These are phyloP conservation scores for Drosophila paranaensis DNA, from an alignment of 2,888 invertebrate species.

Conservation along the genomic window DNA sequence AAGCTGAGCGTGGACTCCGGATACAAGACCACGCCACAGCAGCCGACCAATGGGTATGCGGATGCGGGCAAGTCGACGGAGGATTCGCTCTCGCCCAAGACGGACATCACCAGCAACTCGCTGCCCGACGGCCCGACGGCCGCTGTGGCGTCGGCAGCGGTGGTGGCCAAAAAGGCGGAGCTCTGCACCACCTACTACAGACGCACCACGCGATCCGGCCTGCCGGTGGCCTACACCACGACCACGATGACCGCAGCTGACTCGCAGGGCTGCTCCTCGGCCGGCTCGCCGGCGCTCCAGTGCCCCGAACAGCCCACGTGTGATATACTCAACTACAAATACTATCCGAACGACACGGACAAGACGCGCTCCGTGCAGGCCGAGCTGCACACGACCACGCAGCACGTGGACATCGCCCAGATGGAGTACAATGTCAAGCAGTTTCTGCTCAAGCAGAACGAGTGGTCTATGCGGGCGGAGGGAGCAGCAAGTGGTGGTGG, in stretches of 20 bases:
- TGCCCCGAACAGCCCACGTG: slow-evolving; percentile 82
- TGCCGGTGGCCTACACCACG: slow-evolving; percentile 79
- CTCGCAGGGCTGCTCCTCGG: slow-evolving; percentile 54
- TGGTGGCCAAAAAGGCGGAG: slow-evolving; percentile 57
- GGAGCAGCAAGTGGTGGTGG: slow-evolving; percentile 34
- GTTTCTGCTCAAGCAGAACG: slow-evolving; percentile 88
- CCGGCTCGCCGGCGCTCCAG: slow-evolving; percentile 65
- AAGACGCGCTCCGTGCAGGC: slow-evolving; percentile 80
- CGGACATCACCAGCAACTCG: slow-evolving; percentile 73
- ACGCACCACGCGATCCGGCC: slow-evolving; percentile 80
- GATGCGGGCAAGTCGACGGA: slow-evolving; percentile 78
- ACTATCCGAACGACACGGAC: slow-evolving; percentile 82
- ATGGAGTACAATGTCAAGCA: slow-evolving; percentile 92
- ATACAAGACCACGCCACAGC: slow-evolving; percentile 83
- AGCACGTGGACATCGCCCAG: slow-evolving; percentile 88
- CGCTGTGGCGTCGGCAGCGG: not conserved
- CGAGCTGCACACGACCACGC: slow-evolving; percentile 82
- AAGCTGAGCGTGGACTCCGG: slow-evolving; percentile 84
- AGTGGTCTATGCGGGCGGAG: slow-evolving; percentile 84
- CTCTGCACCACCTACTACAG: slow-evolving; percentile 78
- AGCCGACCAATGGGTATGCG: slow-evolving; percentile 71
- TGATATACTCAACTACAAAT: slow-evolving; percentile 84
- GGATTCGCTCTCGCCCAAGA: slow-evolving; percentile 80
- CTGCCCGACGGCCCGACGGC: slow-evolving; percentile 50
- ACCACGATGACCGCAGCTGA: slow-evolving; percentile 42